These are phyloP conservation scores for Podarcis siculus DNA, from an alignment of 2,797 vertebrate species.

Conservation along the genomic window DNA sequence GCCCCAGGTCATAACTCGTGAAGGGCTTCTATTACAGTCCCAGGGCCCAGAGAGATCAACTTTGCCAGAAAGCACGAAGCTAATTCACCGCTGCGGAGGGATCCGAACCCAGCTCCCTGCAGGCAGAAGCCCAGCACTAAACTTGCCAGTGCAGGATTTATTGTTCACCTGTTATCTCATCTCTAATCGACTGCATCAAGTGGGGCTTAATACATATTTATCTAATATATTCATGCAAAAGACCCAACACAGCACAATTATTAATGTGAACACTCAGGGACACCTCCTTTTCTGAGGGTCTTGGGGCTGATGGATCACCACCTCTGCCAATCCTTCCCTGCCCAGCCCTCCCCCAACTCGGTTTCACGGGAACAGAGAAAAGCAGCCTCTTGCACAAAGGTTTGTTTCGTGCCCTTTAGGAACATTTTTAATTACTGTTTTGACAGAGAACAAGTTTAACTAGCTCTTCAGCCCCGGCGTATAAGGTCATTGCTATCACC, in stretches of 20 bases:
- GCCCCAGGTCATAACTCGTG: not conserved
- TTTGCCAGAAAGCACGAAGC: not conserved
- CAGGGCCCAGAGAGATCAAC: not conserved
- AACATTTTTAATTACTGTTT: constrained; percentile 72
- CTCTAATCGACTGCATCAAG: accelerated
- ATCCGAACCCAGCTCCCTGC: not conserved
- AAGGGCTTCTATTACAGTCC: too few species aligned
- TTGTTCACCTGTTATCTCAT: not conserved
- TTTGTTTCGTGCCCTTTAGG: constrained; percentile 58
- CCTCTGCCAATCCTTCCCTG: too few species aligned
- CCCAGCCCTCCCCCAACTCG: not conserved
- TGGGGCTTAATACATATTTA: constrained; percentile 56
- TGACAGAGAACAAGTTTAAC: constrained; percentile 72
- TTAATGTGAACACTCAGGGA: not conserved
- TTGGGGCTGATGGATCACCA: constrained; percentile 9
- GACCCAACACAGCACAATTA: constrained; percentile 27
- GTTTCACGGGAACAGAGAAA: constrained; percentile 48
- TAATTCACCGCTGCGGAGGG: not conserved
- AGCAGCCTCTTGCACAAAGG: constrained; percentile 30
- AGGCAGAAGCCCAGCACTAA: not conserved
- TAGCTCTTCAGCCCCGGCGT: constrained; percentile 60
- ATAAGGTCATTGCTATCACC: constrained; percentile 72
- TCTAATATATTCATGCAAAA: constrained; percentile 63
- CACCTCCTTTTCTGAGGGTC: not conserved
- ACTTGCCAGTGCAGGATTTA: not conserved